Conservation (phyloP, 2,113 vertebrate species). For the Pteropus alecto region DNA sequence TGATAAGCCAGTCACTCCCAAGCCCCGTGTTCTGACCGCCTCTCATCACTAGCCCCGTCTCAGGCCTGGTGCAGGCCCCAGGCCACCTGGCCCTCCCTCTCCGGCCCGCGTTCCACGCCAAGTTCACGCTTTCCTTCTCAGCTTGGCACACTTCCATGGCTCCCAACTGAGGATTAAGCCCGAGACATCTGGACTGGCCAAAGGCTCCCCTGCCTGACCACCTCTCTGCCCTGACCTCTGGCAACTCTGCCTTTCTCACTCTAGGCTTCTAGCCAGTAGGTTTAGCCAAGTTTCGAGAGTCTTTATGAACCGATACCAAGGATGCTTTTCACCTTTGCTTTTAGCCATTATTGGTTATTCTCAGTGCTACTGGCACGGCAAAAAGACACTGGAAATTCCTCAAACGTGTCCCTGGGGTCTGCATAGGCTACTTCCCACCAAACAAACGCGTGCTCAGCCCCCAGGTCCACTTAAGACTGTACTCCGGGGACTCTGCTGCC, state of each 20-base stretch:
- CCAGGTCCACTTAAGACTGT: not conserved
- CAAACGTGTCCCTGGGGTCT: not conserved
- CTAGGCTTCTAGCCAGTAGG: not conserved
- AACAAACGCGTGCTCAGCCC: not conserved
- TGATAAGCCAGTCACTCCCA: not conserved
- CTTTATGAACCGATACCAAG: not conserved
- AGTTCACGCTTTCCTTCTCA: not conserved
- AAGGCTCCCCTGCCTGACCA: not conserved
- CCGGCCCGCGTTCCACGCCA: not conserved
- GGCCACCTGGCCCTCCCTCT: not conserved
- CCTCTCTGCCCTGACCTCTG: not conserved
- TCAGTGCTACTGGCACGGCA: not conserved
- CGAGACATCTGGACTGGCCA: not conserved
- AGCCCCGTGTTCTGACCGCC: not conserved
- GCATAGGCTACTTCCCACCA: not conserved
- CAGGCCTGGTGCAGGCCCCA: not conserved
- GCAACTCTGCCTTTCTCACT: not conserved
- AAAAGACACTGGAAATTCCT: not conserved
- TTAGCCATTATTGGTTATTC: not conserved
- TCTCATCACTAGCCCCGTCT: not conserved
- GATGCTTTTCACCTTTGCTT: not conserved
- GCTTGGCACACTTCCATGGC: not conserved
- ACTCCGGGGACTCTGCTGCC: not conserved
- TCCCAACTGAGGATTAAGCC: not conserved
- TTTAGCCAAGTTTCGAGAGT: not conserved